Conservation (phyloP, 2,888 invertebrate species). For the Tribolium freemani region DNA sequence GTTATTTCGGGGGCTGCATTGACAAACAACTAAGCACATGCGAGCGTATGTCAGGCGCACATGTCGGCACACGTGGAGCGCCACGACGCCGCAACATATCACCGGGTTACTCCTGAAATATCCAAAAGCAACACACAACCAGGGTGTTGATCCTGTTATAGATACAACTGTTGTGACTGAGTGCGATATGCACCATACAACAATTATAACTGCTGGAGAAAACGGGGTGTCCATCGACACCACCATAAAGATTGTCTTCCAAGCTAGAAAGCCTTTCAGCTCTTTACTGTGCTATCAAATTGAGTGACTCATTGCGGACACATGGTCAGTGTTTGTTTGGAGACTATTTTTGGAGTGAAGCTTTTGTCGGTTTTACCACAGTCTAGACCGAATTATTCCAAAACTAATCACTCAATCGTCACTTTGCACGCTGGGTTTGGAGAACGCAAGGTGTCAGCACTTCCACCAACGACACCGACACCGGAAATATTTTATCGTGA, state of each 20-base stretch:
- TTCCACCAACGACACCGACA: neutral
- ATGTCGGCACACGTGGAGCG: slow-evolving; percentile 70
- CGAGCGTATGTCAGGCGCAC: slow-evolving; percentile 73
- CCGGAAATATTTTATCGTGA: neutral
- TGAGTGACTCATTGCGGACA: slow-evolving; percentile 35
- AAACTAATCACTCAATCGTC: slow-evolving; percentile 3
- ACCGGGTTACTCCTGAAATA: slow-evolving; percentile 55
- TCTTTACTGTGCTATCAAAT: slow-evolving; percentile 16
- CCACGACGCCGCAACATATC: slow-evolving; percentile 71
- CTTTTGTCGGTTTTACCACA: slow-evolving; percentile 5
- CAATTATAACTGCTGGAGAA: slow-evolving; percentile 16
- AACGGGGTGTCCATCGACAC: slow-evolving; percentile 24
- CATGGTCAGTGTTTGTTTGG: slow-evolving; percentile 41
- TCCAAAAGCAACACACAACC: slow-evolving; percentile 29
- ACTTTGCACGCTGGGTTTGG: neutral
- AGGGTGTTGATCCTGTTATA: slow-evolving; percentile 42
- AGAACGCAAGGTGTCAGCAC: neutral
- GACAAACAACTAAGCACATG: slow-evolving; percentile 66
- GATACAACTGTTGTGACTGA: slow-evolving; percentile 34
- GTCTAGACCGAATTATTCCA: slow-evolving; percentile 18
- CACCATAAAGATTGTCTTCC: slow-evolving; percentile 5
- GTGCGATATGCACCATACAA: slow-evolving; percentile 10
- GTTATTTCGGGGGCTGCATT: slow-evolving; percentile 65
- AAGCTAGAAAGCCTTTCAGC: slow-evolving; percentile 20
- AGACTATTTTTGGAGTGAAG: slow-evolving; percentile 25